Evolutionary conservation across 2,888 invertebrate species (phyloP).

Genomic region (Cheilosia soror): DNA sequence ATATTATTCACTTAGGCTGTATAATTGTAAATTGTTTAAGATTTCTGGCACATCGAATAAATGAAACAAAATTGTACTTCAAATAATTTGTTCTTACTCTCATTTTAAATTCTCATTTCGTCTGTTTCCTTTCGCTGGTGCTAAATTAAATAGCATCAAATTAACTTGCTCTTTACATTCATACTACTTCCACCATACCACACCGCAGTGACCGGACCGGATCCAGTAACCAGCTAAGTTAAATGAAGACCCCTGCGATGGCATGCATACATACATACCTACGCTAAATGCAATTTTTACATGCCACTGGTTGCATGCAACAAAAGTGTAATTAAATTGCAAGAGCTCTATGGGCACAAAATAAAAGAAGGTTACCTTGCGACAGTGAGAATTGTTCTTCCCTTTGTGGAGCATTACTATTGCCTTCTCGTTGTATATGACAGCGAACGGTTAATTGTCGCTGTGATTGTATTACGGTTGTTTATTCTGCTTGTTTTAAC

Average conservation of each 20-base stretch:
- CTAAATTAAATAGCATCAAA: constrained; percentile 39
- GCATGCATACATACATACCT: not conserved
- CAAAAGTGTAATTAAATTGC: constrained; percentile 55
- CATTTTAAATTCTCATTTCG: not conserved
- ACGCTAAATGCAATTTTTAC: constrained; percentile 3
- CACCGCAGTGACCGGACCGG: not conserved
- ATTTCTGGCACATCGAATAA: too few relatives aligned
- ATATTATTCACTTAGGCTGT: too few relatives aligned
- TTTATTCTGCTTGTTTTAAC: constrained; percentile 25
- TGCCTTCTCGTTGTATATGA: constrained; percentile 26
- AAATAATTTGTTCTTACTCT: too few relatives aligned
- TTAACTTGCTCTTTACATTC: constrained; percentile 28
- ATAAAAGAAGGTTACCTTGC: not conserved
- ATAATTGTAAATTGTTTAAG: too few relatives aligned
- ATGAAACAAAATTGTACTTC: too few relatives aligned
- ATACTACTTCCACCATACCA: constrained; percentile 8
- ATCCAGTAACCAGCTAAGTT: not conserved
- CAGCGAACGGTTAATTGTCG: constrained; percentile 27
- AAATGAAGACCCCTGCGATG: constrained; percentile 3
- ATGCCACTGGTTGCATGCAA: constrained; percentile 50
- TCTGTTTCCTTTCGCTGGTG: not conserved
- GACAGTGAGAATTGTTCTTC: not conserved
- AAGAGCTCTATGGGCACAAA: constrained; percentile 5
- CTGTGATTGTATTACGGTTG: constrained; percentile 10
- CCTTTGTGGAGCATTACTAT: constrained; percentile 17